Evolutionary conservation across 53 echinoderm and acorn worm genomes (phyloP).

Genomic region (Temnopleurus reevesii): DNA sequence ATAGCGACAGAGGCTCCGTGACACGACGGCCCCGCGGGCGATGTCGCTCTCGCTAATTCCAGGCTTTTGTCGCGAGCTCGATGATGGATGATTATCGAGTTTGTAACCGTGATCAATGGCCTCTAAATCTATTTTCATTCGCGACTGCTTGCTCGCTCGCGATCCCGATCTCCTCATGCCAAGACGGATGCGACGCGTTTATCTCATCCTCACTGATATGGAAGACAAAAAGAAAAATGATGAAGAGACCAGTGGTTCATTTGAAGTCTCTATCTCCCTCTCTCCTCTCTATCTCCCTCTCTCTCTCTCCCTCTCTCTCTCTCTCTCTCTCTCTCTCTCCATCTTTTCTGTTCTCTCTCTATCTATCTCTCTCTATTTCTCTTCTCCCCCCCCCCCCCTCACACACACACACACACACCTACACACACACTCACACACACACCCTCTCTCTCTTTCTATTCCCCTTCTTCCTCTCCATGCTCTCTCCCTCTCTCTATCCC

Average conservation of each 20-base stretch:
- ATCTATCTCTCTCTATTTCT: too few relatives aligned
- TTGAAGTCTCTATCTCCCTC: too few relatives aligned
- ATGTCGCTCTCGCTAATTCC: constrained; percentile 44
- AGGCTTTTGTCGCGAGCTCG: constrained; percentile 36
- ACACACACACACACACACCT: too few relatives aligned
- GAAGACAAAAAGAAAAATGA: neutral
- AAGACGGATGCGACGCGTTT: constrained; percentile 47
- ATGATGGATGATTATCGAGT: constrained; percentile 58
- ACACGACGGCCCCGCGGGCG: constrained; percentile 1
- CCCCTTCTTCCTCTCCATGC: too few relatives aligned
- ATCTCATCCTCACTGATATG: constrained; percentile 23
- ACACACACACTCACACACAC: too few relatives aligned
- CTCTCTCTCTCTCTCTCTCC: neutral
- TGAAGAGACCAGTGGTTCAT: neutral
- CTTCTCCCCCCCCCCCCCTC: too few relatives aligned
- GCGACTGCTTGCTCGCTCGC: constrained; percentile 8
- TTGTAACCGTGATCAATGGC: constrained; percentile 45
- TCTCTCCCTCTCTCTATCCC: too few relatives aligned
- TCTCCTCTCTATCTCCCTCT: neutral
- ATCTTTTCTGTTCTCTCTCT: too few relatives aligned
- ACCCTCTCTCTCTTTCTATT: too few relatives aligned
- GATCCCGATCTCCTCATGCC: neutral
- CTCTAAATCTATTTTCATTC: constrained; percentile 51
- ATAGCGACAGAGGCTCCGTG: constrained; percentile 15
- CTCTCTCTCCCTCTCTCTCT: neutral